Percentiles rank a stretch among this genome's conserved stretches.
Conservation (phyloP, 2,888 invertebrate genomes). For the Portevinia maculata region DNA sequence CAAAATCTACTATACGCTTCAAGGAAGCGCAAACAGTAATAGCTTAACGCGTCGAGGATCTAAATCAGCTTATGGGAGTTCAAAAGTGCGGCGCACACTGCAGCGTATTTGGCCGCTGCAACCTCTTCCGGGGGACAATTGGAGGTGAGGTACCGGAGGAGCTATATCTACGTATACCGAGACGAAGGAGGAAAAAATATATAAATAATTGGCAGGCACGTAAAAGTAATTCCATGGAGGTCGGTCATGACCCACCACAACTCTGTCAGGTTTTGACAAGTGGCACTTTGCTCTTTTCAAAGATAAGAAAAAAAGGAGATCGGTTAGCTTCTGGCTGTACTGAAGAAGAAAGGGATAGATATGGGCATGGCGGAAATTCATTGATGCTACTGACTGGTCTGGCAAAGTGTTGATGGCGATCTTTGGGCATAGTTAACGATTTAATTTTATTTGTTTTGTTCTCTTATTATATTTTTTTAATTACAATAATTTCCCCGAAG, state of each 20-base stretch:
- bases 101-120: constrained; percentile 29
- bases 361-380: constrained; percentile 16
- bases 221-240: constrained; percentile 65
- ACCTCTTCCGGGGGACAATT: constrained; percentile 16
- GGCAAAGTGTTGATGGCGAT: constrained; percentile 34
- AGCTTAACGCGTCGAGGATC: constrained; percentile 73
- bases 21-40: constrained; percentile 57
- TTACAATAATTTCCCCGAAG: constrained; percentile 22
- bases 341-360: background rate
- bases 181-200: constrained; percentile 14
- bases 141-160: background rate
- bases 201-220: constrained; percentile 67
- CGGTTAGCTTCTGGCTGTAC: constrained; percentile 59
- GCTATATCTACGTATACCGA: background rate
- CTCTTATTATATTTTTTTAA: constrained; percentile 9
- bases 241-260: constrained; percentile 65
- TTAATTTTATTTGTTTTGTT: constrained; percentile 32
- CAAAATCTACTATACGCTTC: constrained; percentile 51
- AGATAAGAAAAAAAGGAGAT: constrained; percentile 49
- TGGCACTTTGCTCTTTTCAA: constrained; percentile 42
- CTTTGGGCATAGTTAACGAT: constrained; percentile 43
- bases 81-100: constrained; percentile 49
- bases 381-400: constrained; percentile 14
- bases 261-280: constrained; percentile 62
- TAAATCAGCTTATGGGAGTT: constrained; percentile 73